These are phyloP conservation scores for Eudemis profundana DNA, from an alignment of 2,888 invertebrate species.

Conservation along the genomic window DNA sequence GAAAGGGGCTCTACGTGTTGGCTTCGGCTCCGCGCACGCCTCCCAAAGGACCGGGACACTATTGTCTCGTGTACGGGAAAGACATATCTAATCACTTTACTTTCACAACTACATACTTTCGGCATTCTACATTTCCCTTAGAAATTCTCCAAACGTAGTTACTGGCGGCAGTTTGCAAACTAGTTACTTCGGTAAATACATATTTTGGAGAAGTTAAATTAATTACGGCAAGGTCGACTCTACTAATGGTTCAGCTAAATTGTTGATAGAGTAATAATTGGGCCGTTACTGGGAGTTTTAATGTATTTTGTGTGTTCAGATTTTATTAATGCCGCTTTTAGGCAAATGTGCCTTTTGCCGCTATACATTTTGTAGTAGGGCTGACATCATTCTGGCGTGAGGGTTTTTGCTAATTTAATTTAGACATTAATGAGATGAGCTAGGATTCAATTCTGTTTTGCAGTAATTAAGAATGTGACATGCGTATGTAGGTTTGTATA, in stretches of 20 bases:
- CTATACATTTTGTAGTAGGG: constrained; percentile 34
- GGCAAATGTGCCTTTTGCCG: constrained; percentile 25
- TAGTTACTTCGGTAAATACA: constrained; percentile 46
- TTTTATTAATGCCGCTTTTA: constrained; percentile 49
- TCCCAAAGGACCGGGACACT: too few relatives aligned
- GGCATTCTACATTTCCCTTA: background rate
- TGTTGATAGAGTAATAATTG: constrained; percentile 67
- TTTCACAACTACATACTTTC: too few relatives aligned
- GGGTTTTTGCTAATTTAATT: constrained; percentile 26
- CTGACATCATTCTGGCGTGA: constrained; percentile 7
- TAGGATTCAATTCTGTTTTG: background rate
- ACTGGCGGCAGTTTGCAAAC: constrained; percentile 57
- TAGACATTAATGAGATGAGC: constrained; percentile 1
- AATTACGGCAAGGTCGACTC: constrained; percentile 63
- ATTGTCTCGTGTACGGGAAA: too few relatives aligned
- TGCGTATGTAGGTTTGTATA: background rate
- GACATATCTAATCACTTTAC: too few relatives aligned
- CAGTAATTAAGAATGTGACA: background rate
- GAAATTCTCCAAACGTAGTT: constrained; percentile 21
- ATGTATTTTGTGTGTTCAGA: constrained; percentile 56
- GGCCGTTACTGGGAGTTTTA: constrained; percentile 54
- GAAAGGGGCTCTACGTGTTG: too few relatives aligned
- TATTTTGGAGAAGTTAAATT: constrained; percentile 57
- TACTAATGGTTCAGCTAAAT: constrained; percentile 60
- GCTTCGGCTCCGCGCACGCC: too few relatives aligned